Evolutionary conservation across 1,140 invertebrate species (phyloP), one percentile per base, ranked within the genome.

Genomic region (Schlechtendalia chinensis): DNA sequence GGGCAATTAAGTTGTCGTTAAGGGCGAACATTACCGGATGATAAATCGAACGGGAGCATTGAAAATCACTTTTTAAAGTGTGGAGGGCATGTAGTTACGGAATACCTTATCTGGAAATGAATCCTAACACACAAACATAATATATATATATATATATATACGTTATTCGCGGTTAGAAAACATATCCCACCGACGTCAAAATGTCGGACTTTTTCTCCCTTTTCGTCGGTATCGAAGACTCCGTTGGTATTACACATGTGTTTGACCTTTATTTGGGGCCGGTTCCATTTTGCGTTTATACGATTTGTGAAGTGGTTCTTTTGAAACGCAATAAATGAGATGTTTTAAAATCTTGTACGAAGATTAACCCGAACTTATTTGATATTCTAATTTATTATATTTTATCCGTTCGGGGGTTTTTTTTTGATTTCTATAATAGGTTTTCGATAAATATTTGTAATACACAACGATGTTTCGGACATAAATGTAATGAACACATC

Each of bases 1-100:
- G 72, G 29, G 29, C 74, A 59, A 77, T 59, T 59, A 77, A 59
- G 32, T 77, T 77, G 53, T 77, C 29, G 29, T 77, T 58, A 59
- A 59, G 19, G 32, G 29, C 3, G 54, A 59, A 59, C 53, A 32
- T 74, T 32, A 56, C 71, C 29, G 11, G 27, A 74, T 74, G 71
- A 74, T 56, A 74, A 58, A 74, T 74, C 24, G 0, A 54, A 14
- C 1, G 1, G 32, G 24, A 3, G 17, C 71, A 12, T 74, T 74
- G 50, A 56, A 54, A 74, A 74, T 74, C 71, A 32, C 71, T 74
- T 74, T 74, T 69, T 6, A 56, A 54, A 74, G 27, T 24, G 50
- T 56, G 11, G 10, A 5, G 27, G 1, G 14, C 27, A 14, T 27
- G 50, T 32, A n/a, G 6, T 24, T 17, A 17, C 10, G 19, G 65